These are phyloP conservation scores for Scylla paramamosain DNA, from an alignment of 1,140 invertebrate genomes.

Conservation along the genomic window DNA sequence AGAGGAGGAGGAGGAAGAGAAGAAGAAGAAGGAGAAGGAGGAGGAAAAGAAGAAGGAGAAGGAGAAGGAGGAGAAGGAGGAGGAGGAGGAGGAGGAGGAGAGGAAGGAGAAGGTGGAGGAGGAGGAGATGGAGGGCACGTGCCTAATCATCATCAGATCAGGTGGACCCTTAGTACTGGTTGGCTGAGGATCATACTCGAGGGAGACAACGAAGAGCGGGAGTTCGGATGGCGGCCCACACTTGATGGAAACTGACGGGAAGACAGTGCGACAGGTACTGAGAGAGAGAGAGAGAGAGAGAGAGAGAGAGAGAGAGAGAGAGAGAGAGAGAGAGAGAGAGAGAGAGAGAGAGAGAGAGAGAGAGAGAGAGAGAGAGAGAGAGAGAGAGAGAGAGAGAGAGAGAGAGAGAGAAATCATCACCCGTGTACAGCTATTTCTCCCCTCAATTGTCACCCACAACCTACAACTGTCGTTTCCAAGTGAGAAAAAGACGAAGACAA, in stretches of 20 bases:
- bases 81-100: too few species aligned
- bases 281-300: not conserved
- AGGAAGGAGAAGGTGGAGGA: too few species aligned
- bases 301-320: not conserved
- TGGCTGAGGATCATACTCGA: not conserved
- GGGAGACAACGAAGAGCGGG: not conserved
- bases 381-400: not conserved
- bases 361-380: too few species aligned
- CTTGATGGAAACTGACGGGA: not conserved
- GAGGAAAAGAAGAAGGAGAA: too few species aligned
- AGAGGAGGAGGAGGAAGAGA: not conserved
- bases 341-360: not conserved
- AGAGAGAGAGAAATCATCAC: too few species aligned
- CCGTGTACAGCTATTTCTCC: too few species aligned
- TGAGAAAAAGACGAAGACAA: not conserved
- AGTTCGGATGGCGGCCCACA: not conserved
- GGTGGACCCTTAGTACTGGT: too few species aligned
- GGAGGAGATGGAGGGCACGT: too few species aligned
- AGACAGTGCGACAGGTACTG: not conserved
- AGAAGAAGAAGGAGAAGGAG: not conserved
- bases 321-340: not conserved
- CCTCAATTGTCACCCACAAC: too few species aligned
- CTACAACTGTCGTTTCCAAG: too few species aligned
- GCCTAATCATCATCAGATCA: too few species aligned
- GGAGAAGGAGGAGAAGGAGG: too few species aligned